Conservation (phyloP, 2,888 invertebrate genomes). For the Mellilla xanthometata region DNA sequence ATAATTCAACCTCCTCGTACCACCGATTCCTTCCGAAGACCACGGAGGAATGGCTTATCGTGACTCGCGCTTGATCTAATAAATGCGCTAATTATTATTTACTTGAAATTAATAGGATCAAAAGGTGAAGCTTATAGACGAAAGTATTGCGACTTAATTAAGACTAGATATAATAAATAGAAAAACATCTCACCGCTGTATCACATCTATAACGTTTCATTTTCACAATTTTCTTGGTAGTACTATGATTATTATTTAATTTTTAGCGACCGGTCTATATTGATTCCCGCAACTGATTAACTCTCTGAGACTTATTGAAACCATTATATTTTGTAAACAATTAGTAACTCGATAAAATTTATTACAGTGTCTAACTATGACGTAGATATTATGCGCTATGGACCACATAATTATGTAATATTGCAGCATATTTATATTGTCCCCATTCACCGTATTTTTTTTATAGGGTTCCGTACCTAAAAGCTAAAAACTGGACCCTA, state of each 20-base stretch:
- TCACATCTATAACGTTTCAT: constrained; percentile 52
- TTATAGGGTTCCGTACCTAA: too few relatives aligned
- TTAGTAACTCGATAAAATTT: background rate
- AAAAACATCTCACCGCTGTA: constrained; percentile 39
- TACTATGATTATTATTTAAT: background rate
- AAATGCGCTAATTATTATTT: constrained; percentile 8
- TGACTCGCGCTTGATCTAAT: background rate
- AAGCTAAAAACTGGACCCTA: too few relatives aligned
- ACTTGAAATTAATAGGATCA: constrained; percentile 36
- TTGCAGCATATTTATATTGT: too few relatives aligned
- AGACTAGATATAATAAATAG: background rate
- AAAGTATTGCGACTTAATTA: constrained; percentile 1
- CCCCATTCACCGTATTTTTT: too few relatives aligned
- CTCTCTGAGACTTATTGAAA: too few relatives aligned
- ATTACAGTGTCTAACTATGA: too few relatives aligned
- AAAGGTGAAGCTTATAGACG: constrained; percentile 34
- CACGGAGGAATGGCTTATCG: constrained; percentile 32
- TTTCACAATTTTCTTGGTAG: constrained; percentile 8
- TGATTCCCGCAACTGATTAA: background rate
- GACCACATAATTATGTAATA: too few relatives aligned
- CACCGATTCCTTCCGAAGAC: constrained; percentile 27
- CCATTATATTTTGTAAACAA: background rate
- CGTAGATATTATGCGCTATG: too few relatives aligned
- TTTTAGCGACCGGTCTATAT: constrained; percentile 1
- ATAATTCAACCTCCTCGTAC: background rate